These are phyloP conservation scores for Amaurobius ferox DNA, from an alignment of 2,888 invertebrate genomes.

Conservation along the genomic window DNA sequence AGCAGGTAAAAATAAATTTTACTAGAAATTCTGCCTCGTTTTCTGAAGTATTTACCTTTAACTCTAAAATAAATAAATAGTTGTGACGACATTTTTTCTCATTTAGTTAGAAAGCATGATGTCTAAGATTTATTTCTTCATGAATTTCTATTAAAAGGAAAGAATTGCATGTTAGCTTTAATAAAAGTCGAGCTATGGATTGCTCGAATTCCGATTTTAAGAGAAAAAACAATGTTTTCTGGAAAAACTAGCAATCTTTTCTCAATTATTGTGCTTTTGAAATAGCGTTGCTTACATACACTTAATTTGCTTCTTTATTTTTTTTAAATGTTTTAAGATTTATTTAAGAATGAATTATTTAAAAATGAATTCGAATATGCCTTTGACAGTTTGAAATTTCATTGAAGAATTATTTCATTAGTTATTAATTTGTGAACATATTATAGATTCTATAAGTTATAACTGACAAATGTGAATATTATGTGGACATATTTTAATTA, in stretches of 20 bases:
- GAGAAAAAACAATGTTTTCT: background rate
- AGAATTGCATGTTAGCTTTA: conserved; percentile 4
- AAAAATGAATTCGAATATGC: too few species aligned
- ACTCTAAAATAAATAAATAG: background rate
- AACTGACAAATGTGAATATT: too few species aligned
- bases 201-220: background rate
- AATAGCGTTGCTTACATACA: background rate
- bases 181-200: background rate
- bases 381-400: too few species aligned
- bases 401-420: too few species aligned
- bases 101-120: background rate
- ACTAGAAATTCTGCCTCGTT: background rate
- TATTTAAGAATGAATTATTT: too few species aligned
- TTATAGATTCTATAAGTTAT: too few species aligned
- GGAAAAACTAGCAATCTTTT: background rate
- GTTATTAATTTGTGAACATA: too few species aligned
- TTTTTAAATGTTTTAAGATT: too few species aligned
- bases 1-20: too few species aligned
- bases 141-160: conserved; percentile 1
- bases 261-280: background rate
- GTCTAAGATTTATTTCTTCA: background rate
- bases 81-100: background rate
- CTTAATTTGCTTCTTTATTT: background rate
- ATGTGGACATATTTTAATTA: too few species aligned
- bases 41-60: background rate